Percentiles rank a stretch among this genome's conserved stretches.
phyloP scores from a whole-genome alignment of 2,797 vertebrate genomes.

The Loris lydekkerianus region DNA sequence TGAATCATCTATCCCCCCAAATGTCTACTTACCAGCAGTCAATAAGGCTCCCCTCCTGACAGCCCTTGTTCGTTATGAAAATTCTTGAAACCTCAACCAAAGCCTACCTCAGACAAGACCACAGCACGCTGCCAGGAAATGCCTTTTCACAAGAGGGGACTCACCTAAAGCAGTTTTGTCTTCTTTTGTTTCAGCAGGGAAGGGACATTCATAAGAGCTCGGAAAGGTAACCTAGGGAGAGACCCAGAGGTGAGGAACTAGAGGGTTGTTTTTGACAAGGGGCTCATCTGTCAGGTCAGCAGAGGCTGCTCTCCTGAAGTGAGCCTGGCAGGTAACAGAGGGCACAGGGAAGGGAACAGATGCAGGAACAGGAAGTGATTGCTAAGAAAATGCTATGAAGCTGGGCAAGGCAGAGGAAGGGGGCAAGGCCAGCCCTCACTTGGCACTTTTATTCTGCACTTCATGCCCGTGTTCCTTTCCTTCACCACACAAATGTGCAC shows the following conservation, averaged over 20 bases:
- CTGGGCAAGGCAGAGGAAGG: not conserved
- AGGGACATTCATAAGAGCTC: not conserved
- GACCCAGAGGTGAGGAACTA: not conserved
- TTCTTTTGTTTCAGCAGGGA: not conserved
- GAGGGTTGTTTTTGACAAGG: not conserved
- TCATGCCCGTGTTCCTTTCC: not conserved
- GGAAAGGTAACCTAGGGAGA: not conserved
- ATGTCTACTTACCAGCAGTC: constrained; percentile 47
- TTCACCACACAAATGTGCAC: not conserved
- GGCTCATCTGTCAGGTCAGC: not conserved
- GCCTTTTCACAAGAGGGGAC: not conserved
- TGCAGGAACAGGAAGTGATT: not conserved
- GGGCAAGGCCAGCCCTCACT: not conserved
- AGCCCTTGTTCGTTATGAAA: constrained; percentile 47
- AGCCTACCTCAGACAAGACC: constrained; percentile 38
- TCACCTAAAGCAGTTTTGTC: not conserved
- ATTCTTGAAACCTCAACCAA: constrained; percentile 64
- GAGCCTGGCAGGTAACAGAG: not conserved
- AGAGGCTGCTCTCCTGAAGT: not conserved
- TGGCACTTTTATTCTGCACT: not conserved
- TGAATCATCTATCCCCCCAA: constrained; percentile 38
- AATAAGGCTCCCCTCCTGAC: not conserved
- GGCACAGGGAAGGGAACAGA: not conserved
- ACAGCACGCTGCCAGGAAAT: not conserved
- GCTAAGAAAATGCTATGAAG: not conserved